Conservation (phyloP, 2,113 vertebrate species). For the Martes martes region DNA sequence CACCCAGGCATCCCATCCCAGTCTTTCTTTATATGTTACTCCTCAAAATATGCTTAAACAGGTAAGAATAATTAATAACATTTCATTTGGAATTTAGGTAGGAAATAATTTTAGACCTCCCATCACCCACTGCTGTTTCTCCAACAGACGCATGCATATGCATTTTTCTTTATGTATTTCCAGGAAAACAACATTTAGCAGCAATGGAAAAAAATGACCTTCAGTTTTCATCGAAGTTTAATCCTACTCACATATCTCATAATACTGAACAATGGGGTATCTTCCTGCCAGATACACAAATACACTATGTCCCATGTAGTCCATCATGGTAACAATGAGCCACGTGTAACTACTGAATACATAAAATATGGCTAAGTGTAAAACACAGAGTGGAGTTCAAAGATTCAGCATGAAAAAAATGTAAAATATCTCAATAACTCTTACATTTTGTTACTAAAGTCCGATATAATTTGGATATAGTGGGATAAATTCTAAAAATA, state of each 20-base stretch:
- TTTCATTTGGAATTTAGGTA: background rate
- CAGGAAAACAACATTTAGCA: background rate
- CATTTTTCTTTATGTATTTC: background rate
- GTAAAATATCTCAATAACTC: background rate
- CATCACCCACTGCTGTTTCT: background rate
- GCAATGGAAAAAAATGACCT: background rate
- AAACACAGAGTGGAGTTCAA: background rate
- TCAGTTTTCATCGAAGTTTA: background rate
- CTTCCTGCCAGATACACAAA: background rate
- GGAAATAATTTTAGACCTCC: background rate
- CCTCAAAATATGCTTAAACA: constrained; percentile 7
- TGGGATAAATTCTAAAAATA: background rate
- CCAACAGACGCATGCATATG: background rate
- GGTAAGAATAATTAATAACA: background rate
- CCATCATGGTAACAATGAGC: background rate
- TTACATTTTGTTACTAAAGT: background rate
- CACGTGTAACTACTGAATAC: background rate
- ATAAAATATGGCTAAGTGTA: background rate
- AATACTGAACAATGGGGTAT: background rate
- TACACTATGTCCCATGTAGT: background rate
- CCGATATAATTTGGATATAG: background rate
- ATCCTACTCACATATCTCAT: background rate
- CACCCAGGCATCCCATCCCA: background rate
- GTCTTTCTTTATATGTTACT: background rate
- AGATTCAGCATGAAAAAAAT: background rate